These are phyloP conservation scores for Eutolmus rufibarbis DNA, from an alignment of 2,888 invertebrate species.

Conservation along the genomic window DNA sequence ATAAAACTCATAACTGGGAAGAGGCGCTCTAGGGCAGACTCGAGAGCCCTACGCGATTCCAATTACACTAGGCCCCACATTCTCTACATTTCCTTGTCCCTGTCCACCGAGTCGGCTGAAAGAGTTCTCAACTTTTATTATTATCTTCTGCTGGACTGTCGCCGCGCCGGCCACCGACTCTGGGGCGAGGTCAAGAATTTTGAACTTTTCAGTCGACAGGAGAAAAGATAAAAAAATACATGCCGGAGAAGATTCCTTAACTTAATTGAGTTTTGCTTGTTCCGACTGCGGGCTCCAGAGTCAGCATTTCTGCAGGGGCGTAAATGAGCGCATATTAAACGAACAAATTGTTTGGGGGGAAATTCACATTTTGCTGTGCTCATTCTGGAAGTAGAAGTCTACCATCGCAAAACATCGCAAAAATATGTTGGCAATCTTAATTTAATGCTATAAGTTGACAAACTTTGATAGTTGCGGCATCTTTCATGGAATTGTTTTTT, in stretches of 20 bases:
- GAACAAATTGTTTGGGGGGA: neutral
- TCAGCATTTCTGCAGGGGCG: neutral
- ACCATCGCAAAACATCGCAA: neutral
- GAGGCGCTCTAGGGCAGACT: neutral
- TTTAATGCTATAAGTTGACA: neutral
- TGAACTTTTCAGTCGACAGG: neutral
- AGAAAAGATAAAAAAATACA: neutral
- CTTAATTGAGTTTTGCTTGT: conserved; percentile 20
- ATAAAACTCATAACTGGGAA: neutral
- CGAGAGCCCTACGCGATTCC: neutral
- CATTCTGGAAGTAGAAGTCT: neutral
- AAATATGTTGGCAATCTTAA: neutral
- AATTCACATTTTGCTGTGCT: neutral
- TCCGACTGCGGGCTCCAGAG: neutral
- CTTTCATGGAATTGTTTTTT: neutral
- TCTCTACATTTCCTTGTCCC: neutral
- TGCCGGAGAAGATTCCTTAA: neutral
- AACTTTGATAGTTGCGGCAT: neutral
- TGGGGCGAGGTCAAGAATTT: conserved; percentile 25
- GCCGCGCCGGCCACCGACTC: neutral
- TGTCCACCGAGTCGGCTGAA: neutral
- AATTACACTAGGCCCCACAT: neutral
- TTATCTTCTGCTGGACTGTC: neutral
- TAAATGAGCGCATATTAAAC: neutral
- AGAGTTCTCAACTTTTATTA: neutral